Base-by-base conservation (phyloP, 2,113 vertebrate genomes). In the Murina feae region DNA sequence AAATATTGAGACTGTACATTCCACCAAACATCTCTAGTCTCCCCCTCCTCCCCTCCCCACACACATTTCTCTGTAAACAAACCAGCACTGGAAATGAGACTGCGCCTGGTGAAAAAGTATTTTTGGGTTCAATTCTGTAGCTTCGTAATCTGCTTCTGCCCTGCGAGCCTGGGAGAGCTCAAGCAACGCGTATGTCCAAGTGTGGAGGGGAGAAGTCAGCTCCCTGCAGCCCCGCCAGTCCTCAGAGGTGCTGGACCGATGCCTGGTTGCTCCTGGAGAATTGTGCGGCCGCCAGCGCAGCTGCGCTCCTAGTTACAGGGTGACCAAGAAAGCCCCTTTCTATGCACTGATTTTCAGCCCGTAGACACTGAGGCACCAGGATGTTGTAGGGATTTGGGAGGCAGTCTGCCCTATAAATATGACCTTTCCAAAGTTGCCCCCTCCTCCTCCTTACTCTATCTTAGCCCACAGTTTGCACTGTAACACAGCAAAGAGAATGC, bases 251-350 rank as follows among this genome's bases (percentile, higher is more conserved):
- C 91, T 97, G 96, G 96, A 68, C 17, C 0, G 0, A 0, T 82
- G 95, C 95, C 96, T 81, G 86, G 94, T 94, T 93, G 93, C 96
- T 93, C 96, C 90, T 94, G 96, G 96, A 95, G 95, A 93, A 85
- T 30, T 81, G 94, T 82, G 90, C 37, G 1, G 89, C 20, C 0
- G 95, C 96, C 95, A 96, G 87, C 4, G 87, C 95, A 96, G 95
- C 96, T 95, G 96, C 13, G 3, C 55, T 84, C 91, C 91, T 72
- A 80, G 80, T 84, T 94, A 92, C 83, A 49, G 8, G 20, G 89
- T 91, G 91, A 91, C 95, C 91, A 96, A 96, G 93, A 95, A 95
- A 96, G 91, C 85, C 44, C 83, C 72, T 96, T 95, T 96, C 94
- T 93, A 42, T 95, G 91, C 10, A 9, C 92, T 95, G 84, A 30